These are phyloP conservation scores for Myoxocephalus aenaeus DNA, from an alignment of 2,797 vertebrate species.

Conservation along the genomic window DNA sequence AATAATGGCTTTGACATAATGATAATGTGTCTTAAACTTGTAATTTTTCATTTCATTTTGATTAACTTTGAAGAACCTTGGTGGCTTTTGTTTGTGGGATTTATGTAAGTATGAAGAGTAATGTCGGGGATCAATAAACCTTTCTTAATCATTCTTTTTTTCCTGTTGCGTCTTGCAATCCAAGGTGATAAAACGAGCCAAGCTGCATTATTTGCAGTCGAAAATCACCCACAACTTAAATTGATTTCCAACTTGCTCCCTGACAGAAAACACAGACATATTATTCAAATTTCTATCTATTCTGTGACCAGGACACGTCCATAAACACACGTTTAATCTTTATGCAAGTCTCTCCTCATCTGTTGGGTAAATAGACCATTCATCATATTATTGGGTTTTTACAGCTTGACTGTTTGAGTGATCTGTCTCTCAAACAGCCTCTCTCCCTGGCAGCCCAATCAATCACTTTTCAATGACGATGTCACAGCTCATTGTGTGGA, in stretches of 20 bases:
- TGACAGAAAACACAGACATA: slow-evolving; percentile 58
- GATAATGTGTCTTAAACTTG: slow-evolving; percentile 37
- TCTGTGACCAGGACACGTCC: slow-evolving; percentile 57
- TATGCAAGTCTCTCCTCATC: slow-evolving; percentile 73
- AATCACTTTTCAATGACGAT: slow-evolving; percentile 82
- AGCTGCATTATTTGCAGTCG: slow-evolving; percentile 4
- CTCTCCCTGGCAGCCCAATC: slow-evolving; percentile 71
- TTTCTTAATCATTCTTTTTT: slow-evolving; percentile 27
- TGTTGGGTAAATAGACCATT: slow-evolving; percentile 81
- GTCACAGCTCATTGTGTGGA: slow-evolving; percentile 78
- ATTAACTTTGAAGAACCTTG: not conserved
- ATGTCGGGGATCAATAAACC: slow-evolving; percentile 58
- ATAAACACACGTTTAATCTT: slow-evolving; percentile 68
- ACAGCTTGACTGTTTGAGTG: slow-evolving; percentile 76
- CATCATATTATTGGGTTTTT: slow-evolving; percentile 78
- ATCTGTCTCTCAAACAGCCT: slow-evolving; percentile 77
- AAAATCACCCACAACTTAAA: slow-evolving; percentile 55
- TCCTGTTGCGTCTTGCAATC: slow-evolving; percentile 36
- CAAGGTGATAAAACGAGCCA: slow-evolving; percentile 58
- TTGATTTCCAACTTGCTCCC: slow-evolving; percentile 60
- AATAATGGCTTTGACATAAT: slow-evolving; percentile 39
- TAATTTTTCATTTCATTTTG: not conserved
- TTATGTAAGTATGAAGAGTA: slow-evolving; percentile 40
- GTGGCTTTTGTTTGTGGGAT: slow-evolving; percentile 15
- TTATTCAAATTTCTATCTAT: slow-evolving; percentile 67